Conservation (phyloP, 2,113 vertebrate genomes). For the Bucco capensis region DNA sequence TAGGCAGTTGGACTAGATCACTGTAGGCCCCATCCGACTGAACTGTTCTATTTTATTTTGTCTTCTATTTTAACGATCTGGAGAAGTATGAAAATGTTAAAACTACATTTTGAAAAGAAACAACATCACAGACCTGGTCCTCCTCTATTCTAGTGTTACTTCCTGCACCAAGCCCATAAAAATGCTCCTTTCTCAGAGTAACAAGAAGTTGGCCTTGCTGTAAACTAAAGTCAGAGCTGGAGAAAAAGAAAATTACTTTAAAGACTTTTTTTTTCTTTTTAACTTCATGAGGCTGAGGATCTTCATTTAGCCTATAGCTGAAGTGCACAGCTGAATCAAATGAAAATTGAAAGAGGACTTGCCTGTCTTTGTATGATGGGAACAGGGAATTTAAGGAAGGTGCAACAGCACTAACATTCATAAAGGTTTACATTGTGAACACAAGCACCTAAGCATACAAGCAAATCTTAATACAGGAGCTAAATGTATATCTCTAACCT, state of each 20-base stretch:
- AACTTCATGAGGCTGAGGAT: not conserved
- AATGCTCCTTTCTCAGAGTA: not conserved
- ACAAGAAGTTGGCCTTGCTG: not conserved
- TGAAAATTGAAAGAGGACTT: not conserved
- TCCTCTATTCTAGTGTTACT: not conserved
- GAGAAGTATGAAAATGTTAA: not conserved
- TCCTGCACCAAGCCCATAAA: not conserved
- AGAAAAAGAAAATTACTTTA: not conserved
- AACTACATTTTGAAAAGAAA: not conserved
- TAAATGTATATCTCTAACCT: not conserved
- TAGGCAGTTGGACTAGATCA: not conserved
- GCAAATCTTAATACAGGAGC: not conserved
- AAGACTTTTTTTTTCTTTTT: not conserved
- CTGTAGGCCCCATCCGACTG: not conserved
- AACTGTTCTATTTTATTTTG: not conserved
- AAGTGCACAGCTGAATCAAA: not conserved
- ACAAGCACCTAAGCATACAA: not conserved
- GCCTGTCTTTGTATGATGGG: not conserved
- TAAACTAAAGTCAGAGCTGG: not conserved
- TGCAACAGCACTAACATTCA: not conserved
- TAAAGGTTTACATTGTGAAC: not conserved
- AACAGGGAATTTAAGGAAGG: not conserved
- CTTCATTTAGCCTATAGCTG: not conserved
- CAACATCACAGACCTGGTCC: rapidly evolving
- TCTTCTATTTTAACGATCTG: not conserved